Evolutionary conservation across 1,140 invertebrate genomes (phyloP).

Genomic region (Pseudomyrmex cubaensis): DNA sequence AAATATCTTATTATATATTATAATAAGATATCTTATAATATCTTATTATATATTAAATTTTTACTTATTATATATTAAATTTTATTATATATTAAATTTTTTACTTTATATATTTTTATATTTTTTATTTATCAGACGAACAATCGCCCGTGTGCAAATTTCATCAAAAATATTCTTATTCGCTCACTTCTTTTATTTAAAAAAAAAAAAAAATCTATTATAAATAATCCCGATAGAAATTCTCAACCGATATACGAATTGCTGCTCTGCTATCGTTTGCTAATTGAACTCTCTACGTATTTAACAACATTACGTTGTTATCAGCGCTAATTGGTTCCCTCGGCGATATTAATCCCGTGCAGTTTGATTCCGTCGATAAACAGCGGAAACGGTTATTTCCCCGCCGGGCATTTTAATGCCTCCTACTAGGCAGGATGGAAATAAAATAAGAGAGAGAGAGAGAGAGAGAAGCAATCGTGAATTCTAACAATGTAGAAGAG

Average conservation of each 20-base stretch:
- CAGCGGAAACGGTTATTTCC: constrained; percentile 21
- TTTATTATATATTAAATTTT: too few species aligned
- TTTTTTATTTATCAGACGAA: too few species aligned
- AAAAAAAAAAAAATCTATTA: background rate
- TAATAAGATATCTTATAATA: too few species aligned
- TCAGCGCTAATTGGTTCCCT: constrained; percentile 9
- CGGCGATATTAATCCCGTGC: background rate
- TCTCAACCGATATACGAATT: background rate
- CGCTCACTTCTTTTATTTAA: background rate
- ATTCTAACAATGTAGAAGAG: constrained; percentile 9
- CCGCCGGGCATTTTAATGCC: constrained; percentile 16
- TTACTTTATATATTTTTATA: too few species aligned
- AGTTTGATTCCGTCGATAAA: constrained; percentile 9
- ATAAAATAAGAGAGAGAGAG: background rate
- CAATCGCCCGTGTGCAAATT: background rate
- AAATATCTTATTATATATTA: too few species aligned
- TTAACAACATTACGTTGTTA: background rate
- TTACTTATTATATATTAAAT: too few species aligned
- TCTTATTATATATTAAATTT: too few species aligned
- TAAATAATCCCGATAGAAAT: background rate
- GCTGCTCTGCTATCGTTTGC: constrained; percentile 1
- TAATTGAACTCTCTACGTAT: background rate
- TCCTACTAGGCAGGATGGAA: background rate
- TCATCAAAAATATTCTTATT: background rate
- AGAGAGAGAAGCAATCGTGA: background rate